Conservation (phyloP, 1,140 invertebrate genomes). For the Drosophila teissieri region DNA sequence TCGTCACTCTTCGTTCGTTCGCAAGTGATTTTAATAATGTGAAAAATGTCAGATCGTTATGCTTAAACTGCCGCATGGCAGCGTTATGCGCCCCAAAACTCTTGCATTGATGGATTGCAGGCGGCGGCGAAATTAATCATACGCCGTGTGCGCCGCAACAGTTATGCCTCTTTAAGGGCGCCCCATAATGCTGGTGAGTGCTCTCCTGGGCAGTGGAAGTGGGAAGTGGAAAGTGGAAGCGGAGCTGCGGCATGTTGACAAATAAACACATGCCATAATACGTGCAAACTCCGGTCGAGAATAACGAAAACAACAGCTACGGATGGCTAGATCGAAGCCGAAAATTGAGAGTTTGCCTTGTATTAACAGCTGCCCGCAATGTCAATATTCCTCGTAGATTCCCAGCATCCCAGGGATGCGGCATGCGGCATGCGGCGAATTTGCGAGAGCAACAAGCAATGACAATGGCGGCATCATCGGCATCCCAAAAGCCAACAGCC, state of each 20-base stretch:
- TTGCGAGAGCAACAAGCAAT: constrained; percentile 32
- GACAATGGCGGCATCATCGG: constrained; percentile 25
- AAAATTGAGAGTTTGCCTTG: constrained; percentile 51
- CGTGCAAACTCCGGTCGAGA: constrained; percentile 65
- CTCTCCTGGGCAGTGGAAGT: too few relatives aligned
- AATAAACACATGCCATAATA: constrained; percentile 75
- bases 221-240: too few relatives aligned
- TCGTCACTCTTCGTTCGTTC: constrained; percentile 24
- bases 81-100: constrained; percentile 33
- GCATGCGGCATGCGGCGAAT: constrained; percentile 3
- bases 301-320: constrained; percentile 32
- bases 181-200: constrained; percentile 1
- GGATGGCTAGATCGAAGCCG: constrained; percentile 14
- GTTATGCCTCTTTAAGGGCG: constrained; percentile 55
- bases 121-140: constrained; percentile 67
- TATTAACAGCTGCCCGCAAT: constrained; percentile 64
- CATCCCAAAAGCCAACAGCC: constrained; percentile 35
- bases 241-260: constrained; percentile 47
- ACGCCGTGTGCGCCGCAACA: constrained; percentile 53
- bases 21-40: constrained; percentile 78
- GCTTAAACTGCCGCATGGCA: constrained; percentile 58
- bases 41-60: constrained; percentile 65
- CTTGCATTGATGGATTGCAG: constrained; percentile 52
- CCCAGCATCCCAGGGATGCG: constrained; percentile 9
- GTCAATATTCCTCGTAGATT: constrained; percentile 51